Percentiles rank a stretch among this genome's conserved stretches.
phyloP scores from a whole-genome alignment of 2,888 invertebrate species.

The Lottia scabra region DNA sequence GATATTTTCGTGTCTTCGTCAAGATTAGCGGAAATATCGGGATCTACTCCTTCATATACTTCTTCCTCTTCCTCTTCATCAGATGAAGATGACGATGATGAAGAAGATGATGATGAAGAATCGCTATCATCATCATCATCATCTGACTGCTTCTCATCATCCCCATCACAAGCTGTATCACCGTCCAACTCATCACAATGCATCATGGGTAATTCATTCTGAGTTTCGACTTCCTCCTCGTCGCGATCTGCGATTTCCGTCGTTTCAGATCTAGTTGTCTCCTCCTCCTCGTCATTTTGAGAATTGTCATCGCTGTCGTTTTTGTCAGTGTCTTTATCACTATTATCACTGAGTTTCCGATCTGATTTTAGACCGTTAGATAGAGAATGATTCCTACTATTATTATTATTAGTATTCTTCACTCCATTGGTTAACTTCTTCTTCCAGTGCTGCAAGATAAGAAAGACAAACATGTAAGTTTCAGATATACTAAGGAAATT shows the following conservation, averaged over 20 bases:
- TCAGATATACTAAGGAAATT: no score
- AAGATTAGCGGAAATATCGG: slow-evolving; percentile 17
- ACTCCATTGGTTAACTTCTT: not conserved
- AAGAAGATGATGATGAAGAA: slow-evolving; percentile 14
- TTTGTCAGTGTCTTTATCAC: slow-evolving; percentile 6
- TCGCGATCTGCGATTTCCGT: slow-evolving; percentile 9
- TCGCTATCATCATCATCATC: slow-evolving; percentile 15
- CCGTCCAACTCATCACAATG: not conserved
- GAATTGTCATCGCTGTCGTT: slow-evolving; percentile 7
- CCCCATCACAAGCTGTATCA: slow-evolving; percentile 25
- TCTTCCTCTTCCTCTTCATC: slow-evolving; percentile 33
- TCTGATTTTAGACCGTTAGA: not conserved
- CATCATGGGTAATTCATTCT: slow-evolving; percentile 9
- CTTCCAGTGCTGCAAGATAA: not conserved
- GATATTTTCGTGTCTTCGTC: slow-evolving; percentile 2
- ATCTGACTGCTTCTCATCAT: slow-evolving; percentile 25
- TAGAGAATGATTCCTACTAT: not conserved
- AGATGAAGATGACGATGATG: slow-evolving; percentile 9
- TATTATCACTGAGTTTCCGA: not conserved
- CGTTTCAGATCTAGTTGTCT: slow-evolving; percentile 7
- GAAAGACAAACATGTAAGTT: no score
- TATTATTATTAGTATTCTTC: not conserved
- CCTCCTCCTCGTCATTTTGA: slow-evolving; percentile 20
- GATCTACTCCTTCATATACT: slow-evolving; percentile 28
- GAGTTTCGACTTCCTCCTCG: slow-evolving; percentile 19